Evolutionary conservation across 2,888 invertebrate species (phyloP), one percentile per base, ranked within the genome.

Genomic region (Lapara coniferarum): DNA sequence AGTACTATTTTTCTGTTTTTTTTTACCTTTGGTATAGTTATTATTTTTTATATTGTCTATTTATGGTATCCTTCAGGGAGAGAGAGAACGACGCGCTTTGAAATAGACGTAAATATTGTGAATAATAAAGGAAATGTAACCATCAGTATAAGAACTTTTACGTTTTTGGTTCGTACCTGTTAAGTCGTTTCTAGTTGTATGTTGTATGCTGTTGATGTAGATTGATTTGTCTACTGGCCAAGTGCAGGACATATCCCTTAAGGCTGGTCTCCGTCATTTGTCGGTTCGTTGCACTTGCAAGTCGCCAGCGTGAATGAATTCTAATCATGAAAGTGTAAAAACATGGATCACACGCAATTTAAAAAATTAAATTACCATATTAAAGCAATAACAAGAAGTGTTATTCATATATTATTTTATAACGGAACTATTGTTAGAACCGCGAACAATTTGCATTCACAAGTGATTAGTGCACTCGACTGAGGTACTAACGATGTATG

Each of bases 401-500:
- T 82, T 81, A 80, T 72, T 82, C 79, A 78, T 79, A 73, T 75
- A 74, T 75, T 76, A 76, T 77, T 75, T 76, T 71, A 72, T 73
- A 74, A 71, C 71, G 59, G 59, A 71, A 71, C 73, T 75, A 78
- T 79, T 78, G 77, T 77, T 66, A 37, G 16, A 72, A 75, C 74
- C 75, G 75, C 72, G 71, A 73, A 77, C 73, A 70, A 75, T 77
- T 79, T 80, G 78, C 77, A 81, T 79, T 81, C 75, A 75, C 73
- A 73, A 70, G 74, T 76, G 76, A 75, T 84, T 79, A 78, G 67
- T 72, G 73, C 74, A 77, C 77, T 77, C 75, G 68, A 46, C 63
- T 63, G 44, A n/a, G n/a, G n/a, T 69, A 59, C 44, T 63, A 63
- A 53, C 19, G 55, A 55, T 69, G 63, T 69, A 59, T 46, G 57